phyloP scores from a whole-genome alignment of 2,797 vertebrate species.

The Girardinus metallicus region DNA sequence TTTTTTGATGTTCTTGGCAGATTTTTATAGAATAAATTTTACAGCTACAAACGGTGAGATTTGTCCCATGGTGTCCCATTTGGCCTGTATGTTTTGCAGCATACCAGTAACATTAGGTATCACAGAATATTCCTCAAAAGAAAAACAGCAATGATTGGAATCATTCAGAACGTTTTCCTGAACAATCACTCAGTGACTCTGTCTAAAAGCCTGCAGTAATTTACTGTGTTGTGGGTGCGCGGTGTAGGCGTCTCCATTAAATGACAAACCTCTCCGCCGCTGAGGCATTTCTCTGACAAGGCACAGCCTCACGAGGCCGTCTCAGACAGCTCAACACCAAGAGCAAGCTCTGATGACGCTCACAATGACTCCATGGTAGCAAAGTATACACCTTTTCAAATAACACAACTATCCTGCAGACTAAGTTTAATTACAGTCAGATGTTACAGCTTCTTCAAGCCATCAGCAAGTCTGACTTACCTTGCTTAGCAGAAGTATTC shows the following conservation, averaged over 20 bases:
- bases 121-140: background rate
- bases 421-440: background rate
- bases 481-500: background rate
- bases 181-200: background rate
- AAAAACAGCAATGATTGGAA: background rate
- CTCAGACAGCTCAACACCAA: conserved; percentile 1
- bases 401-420: background rate
- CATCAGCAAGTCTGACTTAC: background rate
- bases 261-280: conserved; percentile 11
- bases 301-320: conserved; percentile 7
- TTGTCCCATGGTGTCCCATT: background rate
- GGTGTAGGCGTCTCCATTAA: conserved; percentile 19
- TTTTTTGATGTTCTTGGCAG: background rate
- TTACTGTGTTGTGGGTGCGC: conserved; percentile 8
- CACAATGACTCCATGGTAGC: background rate
- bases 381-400: background rate
- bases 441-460: background rate
- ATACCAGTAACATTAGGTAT: background rate
- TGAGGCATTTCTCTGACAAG: conserved; percentile 21
- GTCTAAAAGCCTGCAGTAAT: conserved; percentile 19
- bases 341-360: background rate
- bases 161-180: background rate
- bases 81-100: background rate
- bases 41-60: background rate
- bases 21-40: background rate